Percentiles rank a stretch among this genome's conserved stretches.
These are phyloP conservation scores for Saccostrea glomerata DNA, from an alignment of 1,140 invertebrate species.

Conservation along the genomic window DNA sequence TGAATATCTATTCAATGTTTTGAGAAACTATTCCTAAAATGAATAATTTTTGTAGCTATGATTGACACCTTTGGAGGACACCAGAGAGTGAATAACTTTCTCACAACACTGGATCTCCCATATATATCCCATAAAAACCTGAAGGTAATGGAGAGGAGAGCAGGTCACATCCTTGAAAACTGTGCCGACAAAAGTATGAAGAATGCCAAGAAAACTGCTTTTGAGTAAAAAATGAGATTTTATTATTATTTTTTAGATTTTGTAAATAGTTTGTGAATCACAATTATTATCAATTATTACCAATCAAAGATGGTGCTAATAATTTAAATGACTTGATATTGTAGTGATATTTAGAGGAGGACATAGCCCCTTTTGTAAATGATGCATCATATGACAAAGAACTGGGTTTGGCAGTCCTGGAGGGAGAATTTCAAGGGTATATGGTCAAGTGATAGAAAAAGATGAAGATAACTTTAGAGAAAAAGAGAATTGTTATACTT, in stretches of 20 bases:
- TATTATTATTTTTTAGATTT: neutral
- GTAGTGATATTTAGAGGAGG: neutral
- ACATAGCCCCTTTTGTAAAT: neutral
- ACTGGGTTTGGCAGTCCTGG: neutral
- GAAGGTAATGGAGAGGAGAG: conserved; percentile 11
- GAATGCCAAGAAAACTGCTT: neutral
- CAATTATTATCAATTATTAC: neutral
- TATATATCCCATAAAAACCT: neutral
- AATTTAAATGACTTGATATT: neutral
- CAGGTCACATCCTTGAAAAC: neutral
- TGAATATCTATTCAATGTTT: no score
- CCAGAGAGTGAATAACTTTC: conserved; percentile 1
- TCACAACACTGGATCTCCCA: conserved; percentile 22
- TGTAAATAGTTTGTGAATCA: neutral
- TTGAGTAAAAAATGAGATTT: conserved; percentile 23
- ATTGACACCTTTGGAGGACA: neutral
- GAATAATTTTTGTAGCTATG: no score
- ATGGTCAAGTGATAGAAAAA: neutral
- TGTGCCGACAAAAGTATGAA: conserved; percentile 5
- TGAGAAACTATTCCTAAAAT: no score
- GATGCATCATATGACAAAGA: neutral
- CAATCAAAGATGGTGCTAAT: neutral
- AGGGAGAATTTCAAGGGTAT: conserved; percentile 5
- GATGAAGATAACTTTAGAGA: no score
- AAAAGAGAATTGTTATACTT: no score